These are phyloP conservation scores for Drosophila bocki DNA, from an alignment of 1,140 invertebrate species.

Conservation along the genomic window DNA sequence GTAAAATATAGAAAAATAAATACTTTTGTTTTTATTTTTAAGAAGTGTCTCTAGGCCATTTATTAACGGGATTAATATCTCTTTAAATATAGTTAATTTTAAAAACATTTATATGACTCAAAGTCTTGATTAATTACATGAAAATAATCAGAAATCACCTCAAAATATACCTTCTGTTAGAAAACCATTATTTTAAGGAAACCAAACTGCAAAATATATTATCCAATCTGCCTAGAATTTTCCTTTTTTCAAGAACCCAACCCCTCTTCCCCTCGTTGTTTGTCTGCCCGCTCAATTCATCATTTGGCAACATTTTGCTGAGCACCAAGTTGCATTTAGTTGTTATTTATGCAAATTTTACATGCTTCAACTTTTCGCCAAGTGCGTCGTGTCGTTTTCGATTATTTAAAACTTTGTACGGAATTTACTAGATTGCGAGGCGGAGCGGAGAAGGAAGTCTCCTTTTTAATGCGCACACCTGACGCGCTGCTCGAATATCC, in stretches of 20 bases:
- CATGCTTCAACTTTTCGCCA: conserved; percentile 80
- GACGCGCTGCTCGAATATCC: conserved; percentile 77
- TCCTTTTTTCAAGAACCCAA: not conserved
- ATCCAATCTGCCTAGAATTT: conserved; percentile 4
- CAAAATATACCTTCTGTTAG: no score
- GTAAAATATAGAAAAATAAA: not conserved
- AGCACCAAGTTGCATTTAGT: conserved; percentile 82
- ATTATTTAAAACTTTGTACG: conserved; percentile 80
- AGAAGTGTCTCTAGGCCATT: no score
- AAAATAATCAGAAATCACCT: no score
- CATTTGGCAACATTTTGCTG: conserved; percentile 73
- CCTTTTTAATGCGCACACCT: conserved; percentile 81
- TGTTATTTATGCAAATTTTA: conserved; percentile 84
- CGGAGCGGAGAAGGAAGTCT: conserved; percentile 2
- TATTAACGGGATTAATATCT: no score
- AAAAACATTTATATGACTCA: no score
- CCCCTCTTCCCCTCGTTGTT: not conserved
- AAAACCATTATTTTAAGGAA: not conserved
- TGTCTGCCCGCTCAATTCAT: conserved; percentile 58
- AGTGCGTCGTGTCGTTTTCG: conserved; percentile 82
- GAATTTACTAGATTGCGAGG: conserved; percentile 58
- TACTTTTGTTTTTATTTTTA: no score
- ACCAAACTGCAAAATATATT: not conserved
- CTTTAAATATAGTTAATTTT: no score
- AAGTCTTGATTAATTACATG: no score